Conservation (phyloP, 1,140 invertebrate genomes). For the Brachionus rotundiformis region DNA sequence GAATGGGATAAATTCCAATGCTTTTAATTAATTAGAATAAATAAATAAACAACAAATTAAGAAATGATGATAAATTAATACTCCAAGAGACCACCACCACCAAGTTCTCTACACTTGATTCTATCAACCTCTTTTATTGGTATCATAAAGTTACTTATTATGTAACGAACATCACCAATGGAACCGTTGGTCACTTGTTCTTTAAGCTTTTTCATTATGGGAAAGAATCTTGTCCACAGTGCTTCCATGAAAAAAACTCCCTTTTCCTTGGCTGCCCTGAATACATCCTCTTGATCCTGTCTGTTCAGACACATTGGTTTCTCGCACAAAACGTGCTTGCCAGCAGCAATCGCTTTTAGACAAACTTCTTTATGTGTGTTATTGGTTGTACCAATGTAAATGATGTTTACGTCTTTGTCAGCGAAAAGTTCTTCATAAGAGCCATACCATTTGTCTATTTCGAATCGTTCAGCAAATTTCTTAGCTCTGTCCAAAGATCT, state of each 20-base stretch:
- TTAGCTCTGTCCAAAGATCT: conserved; percentile 72
- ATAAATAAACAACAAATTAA: background rate
- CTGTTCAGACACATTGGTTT: conserved; percentile 77
- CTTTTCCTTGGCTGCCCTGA: conserved; percentile 62
- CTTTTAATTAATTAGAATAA: conserved; percentile 63
- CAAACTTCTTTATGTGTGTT: conserved; percentile 71
- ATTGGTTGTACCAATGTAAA: conserved; percentile 76
- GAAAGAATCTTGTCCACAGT: conserved; percentile 80
- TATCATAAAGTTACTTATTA: conserved; percentile 72
- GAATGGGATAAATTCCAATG: conserved; percentile 78
- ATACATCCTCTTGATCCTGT: conserved; percentile 62
- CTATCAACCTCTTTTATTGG: conserved; percentile 68
- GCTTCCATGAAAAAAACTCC: conserved; percentile 79
- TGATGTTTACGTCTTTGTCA: conserved; percentile 77
- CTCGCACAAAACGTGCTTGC: conserved; percentile 80
- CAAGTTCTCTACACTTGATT: conserved; percentile 68
- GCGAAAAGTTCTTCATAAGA: conserved; percentile 75
- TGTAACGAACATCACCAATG: conserved; percentile 71
- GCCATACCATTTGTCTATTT: conserved; percentile 73
- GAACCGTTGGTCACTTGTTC: conserved; percentile 68
- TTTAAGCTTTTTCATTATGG: conserved; percentile 62
- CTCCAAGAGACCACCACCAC: conserved; percentile 74
- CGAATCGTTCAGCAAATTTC: conserved; percentile 73
- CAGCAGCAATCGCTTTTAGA: conserved; percentile 72
- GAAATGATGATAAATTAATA: background rate